Evolutionary conservation across 2,797 vertebrate species (phyloP).

Genomic region (Leptodactylus fallax): DNA sequence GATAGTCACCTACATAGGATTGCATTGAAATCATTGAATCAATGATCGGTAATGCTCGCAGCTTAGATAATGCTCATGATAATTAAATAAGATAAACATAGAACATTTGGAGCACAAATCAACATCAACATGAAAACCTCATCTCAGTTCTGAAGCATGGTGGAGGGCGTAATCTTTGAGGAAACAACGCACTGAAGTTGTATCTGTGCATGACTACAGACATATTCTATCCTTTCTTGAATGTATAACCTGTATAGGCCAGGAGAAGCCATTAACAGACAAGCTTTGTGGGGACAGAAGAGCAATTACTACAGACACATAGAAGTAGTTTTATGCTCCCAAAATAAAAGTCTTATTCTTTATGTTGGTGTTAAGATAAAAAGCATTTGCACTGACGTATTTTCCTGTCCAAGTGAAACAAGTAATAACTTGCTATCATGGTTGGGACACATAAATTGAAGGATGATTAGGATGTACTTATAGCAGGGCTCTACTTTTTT

Average conservation of each 20-base stretch:
- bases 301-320: constrained; percentile 6
- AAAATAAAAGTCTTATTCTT: constrained; percentile 8
- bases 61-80: no score
- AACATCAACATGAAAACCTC: no score
- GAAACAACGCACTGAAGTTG: no score
- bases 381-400: constrained; percentile 25
- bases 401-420: constrained; percentile 26
- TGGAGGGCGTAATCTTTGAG: no score
- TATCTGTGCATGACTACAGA: not conserved
- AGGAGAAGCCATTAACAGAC: not conserved
- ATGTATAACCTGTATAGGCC: no score
- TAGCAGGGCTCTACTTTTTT: constrained; percentile 64
- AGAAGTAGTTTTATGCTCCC: not conserved
- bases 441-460: constrained; percentile 43
- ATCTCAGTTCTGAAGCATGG: no score
- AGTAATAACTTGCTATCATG: constrained; percentile 19
- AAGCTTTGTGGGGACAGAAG: not conserved
- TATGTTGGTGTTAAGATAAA: constrained; percentile 22
- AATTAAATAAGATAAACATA: no score
- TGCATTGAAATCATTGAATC: no score
- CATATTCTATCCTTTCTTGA: not conserved
- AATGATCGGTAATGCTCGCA: no score
- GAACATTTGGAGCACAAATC: no score
- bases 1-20: no score
- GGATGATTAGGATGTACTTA: constrained; percentile 54